phyloP scores from a whole-genome alignment of 2,888 invertebrate genomes.

The Hipparchia sbordonii region DNA sequence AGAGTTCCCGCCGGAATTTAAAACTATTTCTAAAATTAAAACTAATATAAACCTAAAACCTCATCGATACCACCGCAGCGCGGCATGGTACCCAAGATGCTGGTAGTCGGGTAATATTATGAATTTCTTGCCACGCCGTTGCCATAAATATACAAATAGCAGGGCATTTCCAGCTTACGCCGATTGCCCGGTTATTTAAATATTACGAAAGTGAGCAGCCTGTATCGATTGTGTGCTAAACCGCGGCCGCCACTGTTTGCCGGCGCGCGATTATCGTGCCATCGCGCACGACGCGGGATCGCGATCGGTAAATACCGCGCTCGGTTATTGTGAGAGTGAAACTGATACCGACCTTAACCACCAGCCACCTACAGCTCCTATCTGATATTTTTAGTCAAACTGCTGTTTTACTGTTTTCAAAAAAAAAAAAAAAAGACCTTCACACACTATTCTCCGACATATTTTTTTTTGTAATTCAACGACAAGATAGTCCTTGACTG shows the following conservation, averaged over 20 bases:
- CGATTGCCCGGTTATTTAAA: not conserved
- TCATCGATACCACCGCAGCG: no score
- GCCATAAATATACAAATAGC: not conserved
- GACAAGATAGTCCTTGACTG: no score
- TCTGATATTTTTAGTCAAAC: no score
- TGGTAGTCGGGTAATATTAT: not conserved
- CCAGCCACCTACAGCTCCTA: no score
- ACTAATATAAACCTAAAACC: no score
- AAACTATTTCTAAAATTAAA: no score
- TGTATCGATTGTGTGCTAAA: constrained; percentile 33
- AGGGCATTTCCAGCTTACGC: constrained; percentile 3
- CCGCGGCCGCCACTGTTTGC: constrained; percentile 20
- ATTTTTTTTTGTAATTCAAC: no score
- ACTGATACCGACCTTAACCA: not conserved
- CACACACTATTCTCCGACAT: no score
- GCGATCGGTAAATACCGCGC: not conserved
- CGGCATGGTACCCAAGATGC: not conserved
- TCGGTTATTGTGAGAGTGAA: constrained; percentile 1
- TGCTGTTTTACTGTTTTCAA: no score
- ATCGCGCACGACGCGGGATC: constrained; percentile 30
- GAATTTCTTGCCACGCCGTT: not conserved
- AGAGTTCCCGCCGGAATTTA: no score
- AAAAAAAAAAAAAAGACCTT: no score
- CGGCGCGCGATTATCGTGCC: constrained; percentile 19
- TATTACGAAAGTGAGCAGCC: constrained; percentile 18